These are phyloP conservation scores for Burhinus bistriatus DNA, from an alignment of 2,113 vertebrate genomes.

Conservation along the genomic window DNA sequence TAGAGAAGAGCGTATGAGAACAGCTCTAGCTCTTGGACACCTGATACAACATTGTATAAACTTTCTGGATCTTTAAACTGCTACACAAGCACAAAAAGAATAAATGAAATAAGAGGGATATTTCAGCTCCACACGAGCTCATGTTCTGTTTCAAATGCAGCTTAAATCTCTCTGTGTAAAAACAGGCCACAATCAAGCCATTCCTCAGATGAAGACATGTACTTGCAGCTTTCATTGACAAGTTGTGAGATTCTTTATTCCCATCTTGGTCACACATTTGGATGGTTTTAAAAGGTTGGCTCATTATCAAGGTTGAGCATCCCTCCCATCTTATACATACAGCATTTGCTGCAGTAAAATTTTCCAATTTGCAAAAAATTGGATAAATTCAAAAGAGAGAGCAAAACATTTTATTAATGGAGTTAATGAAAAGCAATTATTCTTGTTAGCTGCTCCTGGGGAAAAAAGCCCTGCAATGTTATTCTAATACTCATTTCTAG, in stretches of 20 bases:
- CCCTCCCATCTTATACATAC: not conserved
- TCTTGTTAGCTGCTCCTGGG: not conserved
- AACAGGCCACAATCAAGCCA: not conserved
- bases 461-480: not conserved
- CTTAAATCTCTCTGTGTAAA: not conserved
- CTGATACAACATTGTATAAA: not conserved
- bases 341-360: not conserved
- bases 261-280: not conserved
- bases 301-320: not conserved
- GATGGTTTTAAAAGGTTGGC: not conserved
- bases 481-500: not conserved
- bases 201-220: not conserved
- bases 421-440: not conserved
- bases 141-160: not conserved
- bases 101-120: not conserved
- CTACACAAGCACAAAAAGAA: not conserved
- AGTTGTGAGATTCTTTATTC: not conserved
- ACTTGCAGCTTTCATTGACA: not conserved
- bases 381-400: not conserved
- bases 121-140: not conserved
- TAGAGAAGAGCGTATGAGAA: not conserved
- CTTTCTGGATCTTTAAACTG: not conserved
- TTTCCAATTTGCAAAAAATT: not conserved
- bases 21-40: not conserved
- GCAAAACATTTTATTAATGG: not conserved